A percentile compares a stretch with the other conserved stretches of the same genome.
Conservation (phyloP, 1,140 invertebrate species). For the Megathymus violae region DNA sequence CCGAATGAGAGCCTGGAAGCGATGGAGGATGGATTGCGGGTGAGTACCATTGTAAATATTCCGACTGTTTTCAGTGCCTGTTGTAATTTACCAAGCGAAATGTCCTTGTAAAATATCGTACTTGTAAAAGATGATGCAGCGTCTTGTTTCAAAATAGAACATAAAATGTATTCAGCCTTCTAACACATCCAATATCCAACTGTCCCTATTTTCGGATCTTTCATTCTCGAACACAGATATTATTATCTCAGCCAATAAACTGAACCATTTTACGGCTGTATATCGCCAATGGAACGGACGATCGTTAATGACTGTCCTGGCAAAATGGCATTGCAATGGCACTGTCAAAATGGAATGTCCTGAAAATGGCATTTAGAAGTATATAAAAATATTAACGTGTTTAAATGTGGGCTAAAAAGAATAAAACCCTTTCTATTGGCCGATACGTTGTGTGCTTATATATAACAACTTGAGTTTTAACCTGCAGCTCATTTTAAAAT, state of each 20-base stretch:
- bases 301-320: not conserved
- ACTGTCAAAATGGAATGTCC: too few relatives aligned
- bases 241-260: not conserved
- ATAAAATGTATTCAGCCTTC: constrained; percentile 23
- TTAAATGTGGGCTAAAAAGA: too few relatives aligned
- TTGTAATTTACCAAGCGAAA: not conserved
- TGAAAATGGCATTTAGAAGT: too few relatives aligned
- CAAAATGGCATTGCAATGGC: too few relatives aligned
- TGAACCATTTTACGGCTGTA: not conserved
- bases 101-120: not conserved
- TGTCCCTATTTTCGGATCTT: constrained; percentile 36
- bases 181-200: constrained; percentile 18
- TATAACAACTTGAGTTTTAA: not conserved
- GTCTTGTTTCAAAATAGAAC: constrained; percentile 42
- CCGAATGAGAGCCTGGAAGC: constrained; percentile 88
- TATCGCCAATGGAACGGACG: not conserved
- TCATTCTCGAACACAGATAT: constrained; percentile 1
- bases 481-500: constrained; percentile 17
- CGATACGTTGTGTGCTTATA: constrained; percentile 26
- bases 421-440: too few relatives aligned
- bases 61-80: constrained; percentile 1
- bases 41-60: constrained; percentile 82
- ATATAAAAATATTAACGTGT: too few relatives aligned
- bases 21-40: constrained; percentile 88
- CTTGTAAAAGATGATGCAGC: not conserved